These are phyloP conservation scores for Syrista parreyssii DNA, from an alignment of 2,888 invertebrate genomes.

Conservation along the genomic window DNA sequence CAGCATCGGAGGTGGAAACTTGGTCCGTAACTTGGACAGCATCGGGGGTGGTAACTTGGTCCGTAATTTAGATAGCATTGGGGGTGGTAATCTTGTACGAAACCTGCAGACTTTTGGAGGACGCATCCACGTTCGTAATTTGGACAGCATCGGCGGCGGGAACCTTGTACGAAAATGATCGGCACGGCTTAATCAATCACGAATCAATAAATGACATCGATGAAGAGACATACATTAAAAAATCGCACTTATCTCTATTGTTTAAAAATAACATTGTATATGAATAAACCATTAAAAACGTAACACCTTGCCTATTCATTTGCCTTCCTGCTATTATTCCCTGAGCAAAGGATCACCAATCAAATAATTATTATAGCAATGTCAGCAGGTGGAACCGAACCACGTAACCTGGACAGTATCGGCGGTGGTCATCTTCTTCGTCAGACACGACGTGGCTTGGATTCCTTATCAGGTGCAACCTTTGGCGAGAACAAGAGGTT, in stretches of 20 bases:
- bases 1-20: conserved; percentile 39
- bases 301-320: neutral
- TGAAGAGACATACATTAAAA: neutral
- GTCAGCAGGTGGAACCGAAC: conserved; percentile 29
- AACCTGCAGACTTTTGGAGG: conserved; percentile 61
- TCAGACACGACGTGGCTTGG: conserved; percentile 62
- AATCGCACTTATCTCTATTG: neutral
- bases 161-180: conserved; percentile 37
- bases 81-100: conserved; percentile 65
- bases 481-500: conserved; percentile 65
- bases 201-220: neutral
- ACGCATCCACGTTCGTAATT: conserved; percentile 39
- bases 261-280: neutral
- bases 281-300: neutral
- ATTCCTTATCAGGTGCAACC: conserved; percentile 63
- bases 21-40: conserved; percentile 26
- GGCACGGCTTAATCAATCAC: neutral
- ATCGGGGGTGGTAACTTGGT: conserved; percentile 45
- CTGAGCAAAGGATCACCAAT: neutral
- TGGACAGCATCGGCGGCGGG: conserved; percentile 63
- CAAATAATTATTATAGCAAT: neutral
- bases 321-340: neutral
- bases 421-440: conserved; percentile 40
- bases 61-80: conserved; percentile 33
- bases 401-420: conserved; percentile 45